A percentile compares a stretch with the other conserved stretches of the same genome.
Evolutionary conservation across 2,888 invertebrate genomes (phyloP).

Genomic region (Sicus ferrugineus): DNA sequence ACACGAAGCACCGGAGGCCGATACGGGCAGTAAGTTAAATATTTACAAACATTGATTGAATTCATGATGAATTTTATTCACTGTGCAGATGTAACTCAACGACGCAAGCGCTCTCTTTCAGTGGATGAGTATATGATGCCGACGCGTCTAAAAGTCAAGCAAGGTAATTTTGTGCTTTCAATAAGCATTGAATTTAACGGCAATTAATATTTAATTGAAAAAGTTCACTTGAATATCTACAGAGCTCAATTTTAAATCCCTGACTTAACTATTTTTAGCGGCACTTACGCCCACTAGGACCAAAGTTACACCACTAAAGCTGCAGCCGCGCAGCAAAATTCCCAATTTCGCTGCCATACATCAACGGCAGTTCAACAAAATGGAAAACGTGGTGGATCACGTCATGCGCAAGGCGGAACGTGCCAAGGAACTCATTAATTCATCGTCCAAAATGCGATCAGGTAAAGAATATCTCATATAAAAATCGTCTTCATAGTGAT

Average conservation of each 20-base stretch:
- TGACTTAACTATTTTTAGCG: background rate
- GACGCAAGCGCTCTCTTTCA: conserved; percentile 58
- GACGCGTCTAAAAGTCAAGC: background rate
- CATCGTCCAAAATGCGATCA: conserved; percentile 43
- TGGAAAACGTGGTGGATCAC: conserved; percentile 75
- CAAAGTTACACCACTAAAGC: conserved; percentile 26
- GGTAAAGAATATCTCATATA: conserved; percentile 36
- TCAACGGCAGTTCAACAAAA: conserved; percentile 70
- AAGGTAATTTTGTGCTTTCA: conserved; percentile 8
- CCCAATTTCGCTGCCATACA: conserved; percentile 77
- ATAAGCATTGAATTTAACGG: background rate
- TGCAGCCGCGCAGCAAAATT: conserved; percentile 66
- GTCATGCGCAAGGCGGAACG: conserved; percentile 65
- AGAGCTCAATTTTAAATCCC: background rate
- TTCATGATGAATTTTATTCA: background rate
- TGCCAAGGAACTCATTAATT: conserved; percentile 54
- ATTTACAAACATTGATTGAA: background rate
- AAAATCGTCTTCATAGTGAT: background rate
- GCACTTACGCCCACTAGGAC: conserved; percentile 20
- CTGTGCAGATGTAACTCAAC: conserved; percentile 52
- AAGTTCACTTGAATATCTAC: background rate
- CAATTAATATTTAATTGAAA: no score
- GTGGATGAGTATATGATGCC: conserved; percentile 46
- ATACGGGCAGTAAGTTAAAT: conserved; percentile 15
- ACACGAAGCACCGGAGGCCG: background rate